These are phyloP conservation scores for Acleris literana DNA, from an alignment of 2,888 invertebrate genomes.

Conservation along the genomic window DNA sequence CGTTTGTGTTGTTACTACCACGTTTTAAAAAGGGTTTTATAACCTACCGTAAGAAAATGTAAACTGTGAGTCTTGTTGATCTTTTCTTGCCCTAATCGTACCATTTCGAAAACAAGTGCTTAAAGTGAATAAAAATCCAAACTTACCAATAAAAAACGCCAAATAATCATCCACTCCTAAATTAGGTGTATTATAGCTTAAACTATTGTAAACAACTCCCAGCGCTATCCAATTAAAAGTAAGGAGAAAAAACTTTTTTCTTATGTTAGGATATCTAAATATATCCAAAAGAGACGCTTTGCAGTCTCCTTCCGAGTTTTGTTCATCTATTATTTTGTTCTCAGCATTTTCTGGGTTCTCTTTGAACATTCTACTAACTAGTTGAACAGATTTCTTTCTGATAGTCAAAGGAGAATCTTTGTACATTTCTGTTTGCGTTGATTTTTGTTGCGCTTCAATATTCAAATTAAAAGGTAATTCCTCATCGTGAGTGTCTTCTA, in stretches of 20 bases:
- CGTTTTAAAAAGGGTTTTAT: too few relatives aligned
- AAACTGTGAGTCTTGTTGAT: too few relatives aligned
- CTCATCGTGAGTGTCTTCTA: constrained; percentile 48
- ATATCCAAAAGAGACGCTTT: constrained; percentile 85
- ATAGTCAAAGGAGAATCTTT: constrained; percentile 57
- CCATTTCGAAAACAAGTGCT: too few relatives aligned
- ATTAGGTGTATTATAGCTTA: constrained; percentile 87
- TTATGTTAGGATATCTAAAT: constrained; percentile 85
- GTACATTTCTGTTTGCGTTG: constrained; percentile 60
- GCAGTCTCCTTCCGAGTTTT: constrained; percentile 74
- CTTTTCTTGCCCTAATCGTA: too few relatives aligned
- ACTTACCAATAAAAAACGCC: constrained; percentile 86
- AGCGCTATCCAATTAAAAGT: constrained; percentile 87
- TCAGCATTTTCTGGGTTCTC: constrained; percentile 53
- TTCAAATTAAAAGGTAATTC: constrained; percentile 52
- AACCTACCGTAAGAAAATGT: too few relatives aligned
- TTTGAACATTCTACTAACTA: constrained; percentile 65
- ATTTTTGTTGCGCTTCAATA: constrained; percentile 53
- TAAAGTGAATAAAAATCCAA: not conserved
- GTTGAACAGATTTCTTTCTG: constrained; percentile 67
- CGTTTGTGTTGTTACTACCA: too few relatives aligned
- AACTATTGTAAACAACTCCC: constrained; percentile 87
- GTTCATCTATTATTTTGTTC: constrained; percentile 70
- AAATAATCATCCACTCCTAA: constrained; percentile 87
- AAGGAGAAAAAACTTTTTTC: constrained; percentile 86